These are phyloP conservation scores for Hyppa rectilinea DNA, from an alignment of 2,888 invertebrate species.

Conservation along the genomic window DNA sequence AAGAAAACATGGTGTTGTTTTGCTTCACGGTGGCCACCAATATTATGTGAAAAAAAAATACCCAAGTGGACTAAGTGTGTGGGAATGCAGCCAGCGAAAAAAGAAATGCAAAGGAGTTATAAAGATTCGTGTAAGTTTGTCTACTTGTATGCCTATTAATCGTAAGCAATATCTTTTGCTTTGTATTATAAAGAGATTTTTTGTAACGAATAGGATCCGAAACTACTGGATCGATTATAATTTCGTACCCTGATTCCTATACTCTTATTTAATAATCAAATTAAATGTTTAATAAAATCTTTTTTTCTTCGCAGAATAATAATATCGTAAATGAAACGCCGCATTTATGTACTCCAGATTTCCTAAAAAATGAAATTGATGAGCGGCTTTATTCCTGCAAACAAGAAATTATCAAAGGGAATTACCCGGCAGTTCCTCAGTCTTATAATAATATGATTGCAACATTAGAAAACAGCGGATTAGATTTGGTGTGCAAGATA, in stretches of 20 bases:
- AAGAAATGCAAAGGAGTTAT: conserved; percentile 31
- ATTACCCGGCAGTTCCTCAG: conserved; percentile 14
- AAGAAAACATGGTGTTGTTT: conserved; percentile 25
- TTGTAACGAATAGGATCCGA: conserved; percentile 1
- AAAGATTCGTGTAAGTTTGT: conserved; percentile 28
- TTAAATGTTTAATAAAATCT: conserved; percentile 8
- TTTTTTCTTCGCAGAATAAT: conserved; percentile 17
- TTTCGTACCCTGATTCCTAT: conserved; percentile 11
- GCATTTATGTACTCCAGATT: conserved; percentile 23
- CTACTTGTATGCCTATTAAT: conserved; percentile 10
- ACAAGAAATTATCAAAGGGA: conserved; percentile 15
- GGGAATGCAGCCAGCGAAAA: conserved; percentile 30
- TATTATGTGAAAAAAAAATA: conserved; percentile 29
- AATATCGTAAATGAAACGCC: conserved; percentile 19
- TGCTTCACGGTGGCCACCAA: conserved; percentile 23
- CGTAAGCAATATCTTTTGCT: conserved; percentile 1
- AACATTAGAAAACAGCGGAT: conserved; percentile 1
- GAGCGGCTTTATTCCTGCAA: conserved; percentile 23
- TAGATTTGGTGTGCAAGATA: conserved; percentile 10
- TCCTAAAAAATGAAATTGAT: conserved; percentile 24
- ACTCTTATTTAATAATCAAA: conserved; percentile 10
- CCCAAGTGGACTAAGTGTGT: conserved; percentile 28
- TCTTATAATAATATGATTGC: conserved; percentile 15
- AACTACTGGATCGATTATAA: conserved; percentile 1
- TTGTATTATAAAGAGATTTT: conserved; percentile 8